A percentile compares a stretch with the other conserved stretches of the same genome.
Evolutionary conservation across 1,140 invertebrate genomes (phyloP).

Genomic region (Zophobas atratus): DNA sequence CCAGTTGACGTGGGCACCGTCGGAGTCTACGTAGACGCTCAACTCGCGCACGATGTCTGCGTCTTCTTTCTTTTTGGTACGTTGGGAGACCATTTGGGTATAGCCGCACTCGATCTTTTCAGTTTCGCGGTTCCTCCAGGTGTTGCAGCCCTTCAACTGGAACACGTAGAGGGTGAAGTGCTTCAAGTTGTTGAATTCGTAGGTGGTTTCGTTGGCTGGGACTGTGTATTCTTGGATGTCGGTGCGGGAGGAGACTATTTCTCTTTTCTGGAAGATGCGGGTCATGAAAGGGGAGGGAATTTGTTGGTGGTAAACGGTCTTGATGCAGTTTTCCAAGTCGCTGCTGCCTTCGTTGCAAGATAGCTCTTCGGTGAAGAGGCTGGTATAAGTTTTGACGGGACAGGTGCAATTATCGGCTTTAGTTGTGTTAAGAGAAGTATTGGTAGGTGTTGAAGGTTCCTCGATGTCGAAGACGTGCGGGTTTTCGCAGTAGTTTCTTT

Average conservation of each 20-base stretch:
- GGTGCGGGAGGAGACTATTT: not conserved
- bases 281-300: too few relatives aligned
- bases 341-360: not conserved
- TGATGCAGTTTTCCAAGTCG: slow-evolving; percentile 2
- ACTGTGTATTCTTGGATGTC: not conserved
- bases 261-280: slow-evolving; percentile 1
- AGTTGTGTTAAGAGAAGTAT: not conserved
- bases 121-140: slow-evolving; percentile 53
- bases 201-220: not conserved
- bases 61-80: slow-evolving; percentile 63
- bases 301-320: not conserved
- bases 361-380: not conserved
- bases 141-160: slow-evolving; percentile 70
- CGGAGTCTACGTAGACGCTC: slow-evolving; percentile 61
- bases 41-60: slow-evolving; percentile 66
- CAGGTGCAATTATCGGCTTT: slow-evolving; percentile 14
- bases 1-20: slow-evolving; percentile 72
- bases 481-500: slow-evolving; percentile 73
- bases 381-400: not conserved
- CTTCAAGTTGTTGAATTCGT: slow-evolving; percentile 61
- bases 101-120: slow-evolving; percentile 60
- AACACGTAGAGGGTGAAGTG: slow-evolving; percentile 71
- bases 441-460: not conserved
- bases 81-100: slow-evolving; percentile 58
- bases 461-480: slow-evolving; percentile 18